These are phyloP conservation scores for Amblyjoppa fuscipennis DNA, from an alignment of 2,888 invertebrate genomes.

Conservation along the genomic window DNA sequence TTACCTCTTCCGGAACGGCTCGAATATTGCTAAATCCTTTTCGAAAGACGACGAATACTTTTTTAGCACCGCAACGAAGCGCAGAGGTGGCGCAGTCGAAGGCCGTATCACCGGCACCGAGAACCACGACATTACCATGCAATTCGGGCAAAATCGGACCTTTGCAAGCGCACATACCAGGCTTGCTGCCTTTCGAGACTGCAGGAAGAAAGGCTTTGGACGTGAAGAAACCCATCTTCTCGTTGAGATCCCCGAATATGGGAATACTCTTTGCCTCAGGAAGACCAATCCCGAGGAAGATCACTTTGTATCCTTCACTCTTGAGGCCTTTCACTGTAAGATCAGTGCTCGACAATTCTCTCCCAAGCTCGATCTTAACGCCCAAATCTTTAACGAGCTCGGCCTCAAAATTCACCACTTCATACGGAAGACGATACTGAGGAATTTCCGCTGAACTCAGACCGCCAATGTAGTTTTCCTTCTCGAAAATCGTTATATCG, in stretches of 20 bases:
- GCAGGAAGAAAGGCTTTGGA: slow-evolving; percentile 97
- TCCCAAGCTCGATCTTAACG: slow-evolving; percentile 93
- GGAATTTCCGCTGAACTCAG: slow-evolving; percentile 98
- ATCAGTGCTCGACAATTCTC: slow-evolving; percentile 90
- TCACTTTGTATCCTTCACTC: slow-evolving; percentile 90
- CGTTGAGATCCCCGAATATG: slow-evolving; percentile 91
- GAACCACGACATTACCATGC: slow-evolving; percentile 93
- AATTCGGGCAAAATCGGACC: slow-evolving; percentile 89
- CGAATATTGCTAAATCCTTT: slow-evolving; percentile 97
- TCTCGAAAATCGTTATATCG: slow-evolving; percentile 97
- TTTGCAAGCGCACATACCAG: slow-evolving; percentile 90
- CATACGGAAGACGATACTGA: slow-evolving; percentile 97
- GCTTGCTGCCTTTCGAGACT: slow-evolving; percentile 96
- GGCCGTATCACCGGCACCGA: slow-evolving; percentile 99
- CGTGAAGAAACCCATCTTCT: slow-evolving; percentile 96
- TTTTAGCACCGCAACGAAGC: slow-evolving; percentile 95
- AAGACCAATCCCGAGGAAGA: slow-evolving; percentile 95
- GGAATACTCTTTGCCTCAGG: slow-evolving; percentile 95
- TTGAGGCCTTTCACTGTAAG: slow-evolving; percentile 90
- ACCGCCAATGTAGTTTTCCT: slow-evolving; percentile 94
- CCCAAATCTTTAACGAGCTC: slow-evolving; percentile 96
- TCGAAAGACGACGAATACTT: slow-evolving; percentile 97
- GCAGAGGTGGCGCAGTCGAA: slow-evolving; percentile 99
- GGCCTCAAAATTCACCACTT: slow-evolving; percentile 97
- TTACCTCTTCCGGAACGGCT: slow-evolving; percentile 98